A percentile compares a stretch with the other conserved stretches of the same genome.
Evolutionary conservation across 1,140 invertebrate species (phyloP).

Genomic region (Bombus waltoni): DNA sequence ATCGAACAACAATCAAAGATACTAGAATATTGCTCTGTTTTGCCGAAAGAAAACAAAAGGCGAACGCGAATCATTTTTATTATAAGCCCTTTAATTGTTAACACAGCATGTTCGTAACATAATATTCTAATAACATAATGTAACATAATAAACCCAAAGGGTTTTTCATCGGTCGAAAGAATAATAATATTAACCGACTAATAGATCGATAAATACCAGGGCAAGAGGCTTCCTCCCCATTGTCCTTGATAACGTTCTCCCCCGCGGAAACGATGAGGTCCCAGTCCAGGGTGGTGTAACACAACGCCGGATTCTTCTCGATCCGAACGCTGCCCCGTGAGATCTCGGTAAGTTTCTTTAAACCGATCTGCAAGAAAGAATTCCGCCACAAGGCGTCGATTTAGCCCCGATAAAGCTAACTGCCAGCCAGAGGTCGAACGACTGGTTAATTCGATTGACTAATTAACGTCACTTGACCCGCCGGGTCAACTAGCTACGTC

Average conservation of each 20-base stretch:
- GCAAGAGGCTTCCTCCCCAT: slow-evolving; percentile 62
- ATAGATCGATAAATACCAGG: slow-evolving; percentile 52
- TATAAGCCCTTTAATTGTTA: too few relatives aligned
- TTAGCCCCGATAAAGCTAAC: slow-evolving; percentile 44
- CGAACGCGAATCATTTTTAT: too few relatives aligned
- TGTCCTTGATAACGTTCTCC: slow-evolving; percentile 81
- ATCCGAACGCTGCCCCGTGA: slow-evolving; percentile 87
- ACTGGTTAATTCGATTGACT: slow-evolving; percentile 66
- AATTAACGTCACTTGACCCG: slow-evolving; percentile 68
- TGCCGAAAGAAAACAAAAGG: too few relatives aligned
- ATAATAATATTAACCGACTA: not conserved
- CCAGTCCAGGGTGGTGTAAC: slow-evolving; percentile 91
- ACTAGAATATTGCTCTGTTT: too few relatives aligned
- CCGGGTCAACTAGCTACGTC: slow-evolving; percentile 56
- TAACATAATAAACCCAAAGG: not conserved
- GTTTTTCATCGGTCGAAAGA: not conserved
- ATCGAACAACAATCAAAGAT: too few relatives aligned
- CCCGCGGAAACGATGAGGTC: slow-evolving; percentile 82
- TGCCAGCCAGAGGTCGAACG: slow-evolving; percentile 56
- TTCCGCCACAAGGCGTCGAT: slow-evolving; percentile 19
- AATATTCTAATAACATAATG: too few relatives aligned
- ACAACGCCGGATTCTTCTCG: slow-evolving; percentile 88
- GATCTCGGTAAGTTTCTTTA: slow-evolving; percentile 87
- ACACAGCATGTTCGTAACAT: too few relatives aligned
- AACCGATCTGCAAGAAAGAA: slow-evolving; percentile 83